Percentiles rank a stretch among this genome's conserved stretches.
phyloP scores from a whole-genome alignment of 2,888 invertebrate species.

The Diachrysia chrysitis region DNA sequence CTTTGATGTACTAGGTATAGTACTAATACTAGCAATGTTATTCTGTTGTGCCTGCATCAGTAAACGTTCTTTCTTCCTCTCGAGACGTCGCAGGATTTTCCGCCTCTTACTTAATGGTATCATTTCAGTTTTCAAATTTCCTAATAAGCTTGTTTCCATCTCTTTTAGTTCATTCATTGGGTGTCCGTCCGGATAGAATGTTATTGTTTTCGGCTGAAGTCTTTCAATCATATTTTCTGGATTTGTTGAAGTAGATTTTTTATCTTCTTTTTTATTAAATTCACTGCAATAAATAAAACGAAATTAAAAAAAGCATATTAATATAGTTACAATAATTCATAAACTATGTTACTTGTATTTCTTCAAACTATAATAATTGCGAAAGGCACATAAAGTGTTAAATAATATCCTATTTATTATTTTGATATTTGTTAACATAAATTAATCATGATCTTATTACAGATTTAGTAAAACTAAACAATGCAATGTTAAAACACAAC shows the following conservation, averaged over 20 bases:
- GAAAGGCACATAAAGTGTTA: neutral
- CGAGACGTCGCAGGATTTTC: constrained; percentile 84
- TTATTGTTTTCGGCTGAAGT: constrained; percentile 63
- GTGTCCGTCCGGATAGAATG: constrained; percentile 80
- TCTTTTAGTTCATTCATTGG: constrained; percentile 88
- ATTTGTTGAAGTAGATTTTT: constrained; percentile 62
- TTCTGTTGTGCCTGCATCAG: constrained; percentile 67
- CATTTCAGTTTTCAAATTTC: constrained; percentile 79
- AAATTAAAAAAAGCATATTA: neutral
- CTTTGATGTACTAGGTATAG: constrained; percentile 55
- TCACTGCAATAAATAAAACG: constrained; percentile 27
- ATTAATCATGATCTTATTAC: too few species aligned
- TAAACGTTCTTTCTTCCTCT: constrained; percentile 79
- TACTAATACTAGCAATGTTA: constrained; percentile 22
- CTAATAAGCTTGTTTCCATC: constrained; percentile 84
- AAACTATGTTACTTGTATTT: neutral
- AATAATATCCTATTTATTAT: neutral
- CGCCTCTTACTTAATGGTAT: constrained; percentile 80
- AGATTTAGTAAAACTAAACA: neutral
- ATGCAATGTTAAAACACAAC: neutral
- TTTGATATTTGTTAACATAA: too few species aligned
- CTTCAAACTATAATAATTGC: neutral
- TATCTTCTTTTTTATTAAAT: constrained; percentile 34
- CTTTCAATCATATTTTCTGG: constrained; percentile 63
- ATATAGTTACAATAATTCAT: neutral